phyloP scores from a whole-genome alignment of 37 sponge, comb jelly and placozoan species.

The Hexactinellida sp. region DNA sequence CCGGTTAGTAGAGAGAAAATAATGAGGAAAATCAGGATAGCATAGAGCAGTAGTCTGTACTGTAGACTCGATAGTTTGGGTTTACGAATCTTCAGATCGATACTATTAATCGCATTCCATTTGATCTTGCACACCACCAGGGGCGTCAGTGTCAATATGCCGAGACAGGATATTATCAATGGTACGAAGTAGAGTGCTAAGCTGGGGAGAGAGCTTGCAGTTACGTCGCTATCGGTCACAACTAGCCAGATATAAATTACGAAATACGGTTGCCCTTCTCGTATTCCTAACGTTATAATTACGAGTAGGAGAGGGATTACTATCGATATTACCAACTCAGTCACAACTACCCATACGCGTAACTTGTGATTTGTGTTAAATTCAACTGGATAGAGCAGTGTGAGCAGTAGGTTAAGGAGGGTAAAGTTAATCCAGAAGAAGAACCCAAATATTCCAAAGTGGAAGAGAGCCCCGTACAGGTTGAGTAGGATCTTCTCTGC shows the following conservation, averaged over 20 bases:
- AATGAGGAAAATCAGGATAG: background rate
- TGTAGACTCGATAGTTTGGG: background rate
- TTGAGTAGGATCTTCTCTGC: background rate
- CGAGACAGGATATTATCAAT: background rate
- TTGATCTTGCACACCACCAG: background rate
- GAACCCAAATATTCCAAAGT: background rate
- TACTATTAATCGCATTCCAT: background rate
- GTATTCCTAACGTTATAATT: background rate
- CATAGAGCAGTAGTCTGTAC: background rate
- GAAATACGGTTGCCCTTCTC: background rate
- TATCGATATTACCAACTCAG: background rate
- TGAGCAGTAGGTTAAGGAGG: background rate
- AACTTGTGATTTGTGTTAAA: background rate
- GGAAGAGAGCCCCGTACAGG: background rate
- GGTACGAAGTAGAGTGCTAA: background rate
- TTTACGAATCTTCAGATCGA: background rate
- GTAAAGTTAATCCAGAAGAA: conserved; percentile 1
- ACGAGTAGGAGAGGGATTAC: background rate
- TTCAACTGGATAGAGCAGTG: background rate
- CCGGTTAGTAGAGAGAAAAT: background rate
- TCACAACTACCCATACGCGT: background rate
- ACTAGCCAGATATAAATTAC: background rate
- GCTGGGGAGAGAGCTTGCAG: background rate
- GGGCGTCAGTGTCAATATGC: background rate
- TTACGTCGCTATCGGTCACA: background rate